Evolutionary conservation across 2,113 vertebrate genomes (phyloP), one percentile per base, ranked within the genome.

Genomic region (Pseudorectes ferrugineus): DNA sequence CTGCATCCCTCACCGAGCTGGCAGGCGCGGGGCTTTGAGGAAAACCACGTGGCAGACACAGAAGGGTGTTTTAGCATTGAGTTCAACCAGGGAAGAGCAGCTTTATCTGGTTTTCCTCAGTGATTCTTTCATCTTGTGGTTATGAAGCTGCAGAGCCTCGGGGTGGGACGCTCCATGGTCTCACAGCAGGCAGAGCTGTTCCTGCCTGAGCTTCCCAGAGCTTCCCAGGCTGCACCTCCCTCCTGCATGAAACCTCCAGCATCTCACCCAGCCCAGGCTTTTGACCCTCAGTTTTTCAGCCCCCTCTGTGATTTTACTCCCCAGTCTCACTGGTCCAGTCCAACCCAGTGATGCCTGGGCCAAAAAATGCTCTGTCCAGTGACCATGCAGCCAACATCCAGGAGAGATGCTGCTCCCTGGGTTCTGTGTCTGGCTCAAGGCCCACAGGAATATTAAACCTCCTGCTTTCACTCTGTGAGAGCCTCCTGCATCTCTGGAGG

Each of bases 401-500:
- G 45, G 9, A 43, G 63, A 38, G 59, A 36, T 10, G 65, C 36
- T 81, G n/a, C 59, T 68, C 11, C 0, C 49, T 7, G 49, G 29
- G 4, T 1, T 83, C 61, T 29, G 49, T n/a, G 40, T 18, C 58
- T 6, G 45, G 7, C 16, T 66, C 10, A 5, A 77, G 58, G 28
- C n/a, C n/a, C 46, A 26, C 40, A 11, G 11, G 14, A 46, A 36
- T 9, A 58, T 26, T 12, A 51, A 51, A 48, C 5, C 17, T 33
- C 12, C 9, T 1, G 1, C 20, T 72, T 73, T 26, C 17, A 6
- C 19, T 35, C 45, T 7, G 2, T 1, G 3, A 20, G 38, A 77
- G 20, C 55, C 23, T 80, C 49, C 70, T 74, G 35, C 48, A 26
- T 14, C 68, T 61, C 49, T 1, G 2, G 54, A 43, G 19, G 24